Conservation (phyloP, 2,113 vertebrate species). For the Ciconia stormi region DNA sequence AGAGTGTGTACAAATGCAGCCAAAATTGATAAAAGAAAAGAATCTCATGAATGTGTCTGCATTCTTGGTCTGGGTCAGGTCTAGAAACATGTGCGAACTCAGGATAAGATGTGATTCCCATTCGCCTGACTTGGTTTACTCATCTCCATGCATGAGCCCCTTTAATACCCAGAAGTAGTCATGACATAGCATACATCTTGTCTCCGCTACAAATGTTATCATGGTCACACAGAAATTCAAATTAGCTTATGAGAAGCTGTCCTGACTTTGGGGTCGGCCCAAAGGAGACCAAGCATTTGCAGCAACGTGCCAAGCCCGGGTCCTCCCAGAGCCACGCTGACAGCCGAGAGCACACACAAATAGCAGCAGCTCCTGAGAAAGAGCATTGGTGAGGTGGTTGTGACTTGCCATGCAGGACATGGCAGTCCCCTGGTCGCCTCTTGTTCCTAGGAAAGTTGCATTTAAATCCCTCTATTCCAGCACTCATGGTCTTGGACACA, state of each 20-base stretch:
- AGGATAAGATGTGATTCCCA: neutral
- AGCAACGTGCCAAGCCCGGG: rapidly evolving
- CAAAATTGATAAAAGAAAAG: neutral
- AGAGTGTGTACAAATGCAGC: neutral
- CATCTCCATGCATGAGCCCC: rapidly evolving
- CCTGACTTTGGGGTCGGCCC: neutral
- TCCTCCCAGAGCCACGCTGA: neutral
- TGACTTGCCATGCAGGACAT: neutral
- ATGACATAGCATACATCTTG: neutral
- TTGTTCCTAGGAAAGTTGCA: neutral
- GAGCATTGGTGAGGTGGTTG: neutral
- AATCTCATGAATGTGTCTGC: neutral
- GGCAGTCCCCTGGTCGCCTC: neutral
- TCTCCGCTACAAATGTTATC: neutral
- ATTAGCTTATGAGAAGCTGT: neutral
- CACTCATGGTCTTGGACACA: neutral
- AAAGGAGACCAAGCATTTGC: neutral
- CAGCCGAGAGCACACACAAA: neutral
- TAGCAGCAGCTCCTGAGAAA: neutral
- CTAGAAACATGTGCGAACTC: neutral
- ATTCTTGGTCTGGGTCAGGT: neutral
- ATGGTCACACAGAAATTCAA: neutral
- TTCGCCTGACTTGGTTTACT: neutral
- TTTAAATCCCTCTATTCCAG: neutral
- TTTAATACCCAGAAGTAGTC: neutral